Evolutionary conservation across 2,888 invertebrate species (phyloP).

Genomic region (Drosophila vallismaia): DNA sequence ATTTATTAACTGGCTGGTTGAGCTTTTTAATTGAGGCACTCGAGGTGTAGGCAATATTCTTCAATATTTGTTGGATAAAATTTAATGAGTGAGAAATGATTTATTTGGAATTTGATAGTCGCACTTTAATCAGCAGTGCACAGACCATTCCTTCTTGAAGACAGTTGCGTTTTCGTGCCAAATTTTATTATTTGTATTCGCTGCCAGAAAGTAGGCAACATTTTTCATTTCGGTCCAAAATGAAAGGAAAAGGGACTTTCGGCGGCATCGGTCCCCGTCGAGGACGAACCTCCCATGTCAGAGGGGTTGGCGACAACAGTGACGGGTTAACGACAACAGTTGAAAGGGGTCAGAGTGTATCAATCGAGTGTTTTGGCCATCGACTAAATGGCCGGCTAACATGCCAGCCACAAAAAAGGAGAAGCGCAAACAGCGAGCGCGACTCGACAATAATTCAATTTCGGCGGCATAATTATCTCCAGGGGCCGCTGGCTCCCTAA

Average conservation of each 20-base stretch:
- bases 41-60: too few species aligned
- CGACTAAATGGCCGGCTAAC: slow-evolving; percentile 63
- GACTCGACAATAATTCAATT: slow-evolving; percentile 52
- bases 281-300: slow-evolving; percentile 53
- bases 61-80: too few species aligned
- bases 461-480: slow-evolving; percentile 27
- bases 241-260: slow-evolving; percentile 57
- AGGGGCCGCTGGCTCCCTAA: slow-evolving; percentile 10
- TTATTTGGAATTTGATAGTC: too few species aligned
- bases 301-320: slow-evolving; percentile 53
- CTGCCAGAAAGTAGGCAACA: slow-evolving; percentile 58
- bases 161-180: too few species aligned
- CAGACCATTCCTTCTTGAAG: too few species aligned
- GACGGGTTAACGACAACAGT: slow-evolving; percentile 56
- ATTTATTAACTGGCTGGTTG: too few species aligned
- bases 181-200: neutral
- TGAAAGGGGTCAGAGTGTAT: slow-evolving; percentile 75
- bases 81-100: too few species aligned
- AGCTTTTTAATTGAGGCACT: too few species aligned
- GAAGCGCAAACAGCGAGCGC: neutral
- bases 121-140: too few species aligned
- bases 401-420: slow-evolving; percentile 47
- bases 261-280: slow-evolving; percentile 1
- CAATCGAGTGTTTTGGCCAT: slow-evolving; percentile 69
- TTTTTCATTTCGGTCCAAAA: slow-evolving; percentile 51